Base-by-base conservation (phyloP, 2,113 vertebrate species). In the Trogon surrucura region DNA sequence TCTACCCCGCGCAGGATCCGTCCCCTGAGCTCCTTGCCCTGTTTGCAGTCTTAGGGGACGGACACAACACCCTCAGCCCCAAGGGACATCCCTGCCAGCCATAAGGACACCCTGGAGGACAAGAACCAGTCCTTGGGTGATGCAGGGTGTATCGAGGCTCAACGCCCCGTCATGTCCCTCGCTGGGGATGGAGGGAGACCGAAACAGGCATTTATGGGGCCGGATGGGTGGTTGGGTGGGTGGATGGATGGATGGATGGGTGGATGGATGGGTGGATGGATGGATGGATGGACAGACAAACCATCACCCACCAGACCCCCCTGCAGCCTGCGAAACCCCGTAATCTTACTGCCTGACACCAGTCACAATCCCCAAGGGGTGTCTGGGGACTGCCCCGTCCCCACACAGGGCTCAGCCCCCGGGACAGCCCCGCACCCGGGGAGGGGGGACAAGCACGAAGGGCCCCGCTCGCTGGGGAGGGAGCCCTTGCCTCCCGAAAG, bases 171-270 rank as follows among this genome's bases (percentile, higher is more conserved):
- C 89, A 17, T 23, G 75, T 30, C n/a, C 77, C 83, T 88, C 56
- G 0, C 36, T 26, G 66, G 0, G 0, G 44, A 5, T 32, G 45
- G 54, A 82, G 20, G 22, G 26, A 34, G 19, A 32, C 2, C 1
- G 4, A 54, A 71, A 7, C 18, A 29, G 32, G 27, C 1, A 0
- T 44, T 53, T 9, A 2, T 4, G 21, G 50, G 51, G 13, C 36
- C 3, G 5, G 47, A 7, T 6, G n/a, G 69, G 19, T 2, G 13
- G 45, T 11, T 13, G 45, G 45, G 5, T 45, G 51, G 13, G 26
- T 3, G 6, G 34, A 13, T 4, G 32, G 62, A 19, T 7, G 34
- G 47, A 19, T 2, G 16, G 47, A 51, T 19, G 54, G 11, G 17
- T 2, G 4, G 57, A 9, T 3, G 34, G 54, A 16, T 5, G 34